A percentile compares a stretch with the other conserved stretches of the same genome.
Evolutionary conservation across 2,113 vertebrate genomes (phyloP).

Genomic region (Rhombomys opimus): DNA sequence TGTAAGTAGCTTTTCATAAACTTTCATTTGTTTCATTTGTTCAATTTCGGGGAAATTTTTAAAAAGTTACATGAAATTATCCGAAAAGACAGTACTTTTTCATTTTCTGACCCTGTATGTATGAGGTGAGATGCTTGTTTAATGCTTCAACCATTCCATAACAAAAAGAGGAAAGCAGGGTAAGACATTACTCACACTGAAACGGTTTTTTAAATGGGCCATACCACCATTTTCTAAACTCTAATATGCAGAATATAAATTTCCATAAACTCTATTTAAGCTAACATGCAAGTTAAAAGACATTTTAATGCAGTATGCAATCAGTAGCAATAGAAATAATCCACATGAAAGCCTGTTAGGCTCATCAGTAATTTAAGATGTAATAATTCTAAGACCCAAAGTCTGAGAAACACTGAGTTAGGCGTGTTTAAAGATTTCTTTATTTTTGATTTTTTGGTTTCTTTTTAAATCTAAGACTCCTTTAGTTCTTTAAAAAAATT

Average conservation of each 20-base stretch:
- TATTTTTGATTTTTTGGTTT: neutral
- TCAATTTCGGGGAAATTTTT: constrained; percentile 3
- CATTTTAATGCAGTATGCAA: neutral
- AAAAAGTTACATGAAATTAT: neutral
- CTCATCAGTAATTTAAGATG: neutral
- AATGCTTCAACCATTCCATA: neutral
- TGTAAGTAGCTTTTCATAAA: constrained; percentile 4
- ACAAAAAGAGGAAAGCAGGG: neutral
- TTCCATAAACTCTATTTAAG: neutral
- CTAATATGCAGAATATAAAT: neutral
- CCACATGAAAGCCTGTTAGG: neutral
- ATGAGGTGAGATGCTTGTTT: neutral
- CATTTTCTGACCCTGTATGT: neutral
- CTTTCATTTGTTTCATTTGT: neutral
- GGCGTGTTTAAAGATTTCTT: neutral
- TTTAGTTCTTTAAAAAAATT: neutral
- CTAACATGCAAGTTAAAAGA: neutral
- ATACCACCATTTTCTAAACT: neutral
- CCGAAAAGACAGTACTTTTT: neutral
- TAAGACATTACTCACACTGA: neutral
- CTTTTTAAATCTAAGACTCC: neutral
- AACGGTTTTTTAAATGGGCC: neutral
- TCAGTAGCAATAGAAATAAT: neutral
- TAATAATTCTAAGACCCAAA: neutral
- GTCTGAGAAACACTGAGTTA: neutral